Percentiles rank a stretch among this genome's conserved stretches.
phyloP scores from a whole-genome alignment of 2,888 invertebrate species.

The Philaethria dido region DNA sequence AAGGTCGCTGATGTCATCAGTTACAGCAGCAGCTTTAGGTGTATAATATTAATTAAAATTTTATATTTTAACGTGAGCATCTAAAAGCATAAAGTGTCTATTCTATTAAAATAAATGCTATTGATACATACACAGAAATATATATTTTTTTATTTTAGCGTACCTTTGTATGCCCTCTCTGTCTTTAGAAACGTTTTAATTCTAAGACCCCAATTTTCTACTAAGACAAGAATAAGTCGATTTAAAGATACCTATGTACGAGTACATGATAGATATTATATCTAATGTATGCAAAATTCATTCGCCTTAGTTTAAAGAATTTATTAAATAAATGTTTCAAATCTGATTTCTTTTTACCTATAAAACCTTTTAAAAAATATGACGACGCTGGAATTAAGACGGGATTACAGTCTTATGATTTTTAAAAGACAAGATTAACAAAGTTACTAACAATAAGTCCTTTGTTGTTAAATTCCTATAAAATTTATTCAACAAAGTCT shows the following conservation, averaged over 20 bases:
- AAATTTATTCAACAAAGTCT: conserved; percentile 19
- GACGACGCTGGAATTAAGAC: no score
- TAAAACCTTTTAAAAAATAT: no score
- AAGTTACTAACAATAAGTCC: conserved; percentile 6
- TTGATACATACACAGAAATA: no score
- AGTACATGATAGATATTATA: no score
- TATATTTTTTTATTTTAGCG: background rate
- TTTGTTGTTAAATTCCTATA: conserved; percentile 10
- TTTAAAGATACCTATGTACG: background rate
- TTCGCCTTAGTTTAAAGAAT: background rate
- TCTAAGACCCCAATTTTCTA: background rate
- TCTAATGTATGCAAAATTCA: background rate
- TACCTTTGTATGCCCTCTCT: background rate
- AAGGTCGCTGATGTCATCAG: conserved; percentile 54
- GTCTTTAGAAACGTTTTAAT: background rate
- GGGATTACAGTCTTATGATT: background rate
- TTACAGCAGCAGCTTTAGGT: conserved; percentile 40
- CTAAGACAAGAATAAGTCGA: no score
- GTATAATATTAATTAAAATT: conserved; percentile 24
- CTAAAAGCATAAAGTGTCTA: no score
- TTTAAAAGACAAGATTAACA: background rate
- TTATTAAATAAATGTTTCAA: background rate
- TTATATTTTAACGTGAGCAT: background rate
- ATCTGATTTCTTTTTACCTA: no score
- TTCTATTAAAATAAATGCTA: no score